These are phyloP conservation scores for Bradypus variegatus DNA, from an alignment of 2,797 vertebrate genomes.

Conservation along the genomic window DNA sequence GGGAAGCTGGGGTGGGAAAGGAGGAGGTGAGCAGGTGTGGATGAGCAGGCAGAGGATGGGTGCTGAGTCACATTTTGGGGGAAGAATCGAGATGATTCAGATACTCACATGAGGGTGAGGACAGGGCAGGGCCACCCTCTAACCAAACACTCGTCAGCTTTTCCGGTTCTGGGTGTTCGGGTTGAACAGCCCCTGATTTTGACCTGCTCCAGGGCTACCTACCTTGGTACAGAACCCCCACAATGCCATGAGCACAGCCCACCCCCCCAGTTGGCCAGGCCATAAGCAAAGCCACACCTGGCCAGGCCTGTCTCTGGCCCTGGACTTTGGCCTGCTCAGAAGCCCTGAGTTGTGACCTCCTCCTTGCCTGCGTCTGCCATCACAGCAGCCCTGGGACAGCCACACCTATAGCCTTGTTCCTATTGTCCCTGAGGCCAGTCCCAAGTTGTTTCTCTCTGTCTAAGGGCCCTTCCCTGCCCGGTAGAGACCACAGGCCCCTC, in stretches of 20 bases:
- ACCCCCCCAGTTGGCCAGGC: neutral
- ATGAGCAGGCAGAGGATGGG: neutral
- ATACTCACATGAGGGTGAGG: no score
- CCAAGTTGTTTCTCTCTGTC: neutral
- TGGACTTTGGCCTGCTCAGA: neutral
- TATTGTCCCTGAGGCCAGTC: neutral
- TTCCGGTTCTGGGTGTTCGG: neutral
- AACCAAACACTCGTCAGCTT: no score
- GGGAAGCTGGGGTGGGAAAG: neutral
- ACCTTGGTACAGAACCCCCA: neutral
- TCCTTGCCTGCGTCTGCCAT: neutral
- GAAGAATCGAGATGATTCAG: no score
- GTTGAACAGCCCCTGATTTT: neutral
- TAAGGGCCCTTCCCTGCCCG: neutral
- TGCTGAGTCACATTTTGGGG: neutral
- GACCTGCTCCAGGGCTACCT: neutral
- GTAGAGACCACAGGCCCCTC: neutral
- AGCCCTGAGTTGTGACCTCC: neutral
- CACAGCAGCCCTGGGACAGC: no score
- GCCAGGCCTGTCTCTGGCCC: neutral
- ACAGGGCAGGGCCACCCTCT: no score
- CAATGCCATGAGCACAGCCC: no score
- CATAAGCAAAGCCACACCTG: neutral
- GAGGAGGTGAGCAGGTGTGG: neutral
- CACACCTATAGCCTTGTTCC: neutral